Conservation (phyloP, 2,888 invertebrate genomes). For the Notocelia uddmanniana region DNA sequence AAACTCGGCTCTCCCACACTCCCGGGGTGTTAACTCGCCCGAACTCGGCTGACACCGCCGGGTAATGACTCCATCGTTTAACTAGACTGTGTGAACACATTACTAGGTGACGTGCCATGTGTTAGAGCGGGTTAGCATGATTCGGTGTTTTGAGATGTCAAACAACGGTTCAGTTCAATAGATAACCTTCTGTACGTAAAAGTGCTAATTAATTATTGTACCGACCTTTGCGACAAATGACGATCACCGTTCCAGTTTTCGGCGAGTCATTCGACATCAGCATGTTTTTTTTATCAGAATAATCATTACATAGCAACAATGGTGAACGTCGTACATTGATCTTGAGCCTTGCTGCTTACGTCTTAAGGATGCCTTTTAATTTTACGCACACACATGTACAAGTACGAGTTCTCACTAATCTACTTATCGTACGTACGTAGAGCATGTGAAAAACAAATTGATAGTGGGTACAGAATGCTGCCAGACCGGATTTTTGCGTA, state of each 20-base stretch:
- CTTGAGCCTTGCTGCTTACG: background rate
- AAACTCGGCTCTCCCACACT: no score
- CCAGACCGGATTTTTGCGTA: background rate
- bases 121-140: no score
- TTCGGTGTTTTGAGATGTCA: no score
- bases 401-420: background rate
- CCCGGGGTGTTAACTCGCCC: no score
- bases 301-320: slow-evolving; percentile 8
- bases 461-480: slow-evolving; percentile 6
- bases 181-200: no score
- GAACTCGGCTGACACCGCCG: no score
- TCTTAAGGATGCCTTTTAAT: background rate
- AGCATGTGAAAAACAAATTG: slow-evolving; percentile 1
- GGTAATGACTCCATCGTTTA: no score
- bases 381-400: background rate
- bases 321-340: background rate
- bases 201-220: no score
- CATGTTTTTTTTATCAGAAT: slow-evolving; percentile 16
- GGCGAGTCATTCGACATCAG: slow-evolving; percentile 5
- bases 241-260: slow-evolving; percentile 1
- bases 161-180: no score
- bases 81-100: no score
- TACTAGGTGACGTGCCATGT: no score
- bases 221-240: background rate
- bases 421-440: background rate